These are phyloP conservation scores for Caenorhabditis sulstoni DNA, from an alignment of 2,888 invertebrate species.

Conservation along the genomic window DNA sequence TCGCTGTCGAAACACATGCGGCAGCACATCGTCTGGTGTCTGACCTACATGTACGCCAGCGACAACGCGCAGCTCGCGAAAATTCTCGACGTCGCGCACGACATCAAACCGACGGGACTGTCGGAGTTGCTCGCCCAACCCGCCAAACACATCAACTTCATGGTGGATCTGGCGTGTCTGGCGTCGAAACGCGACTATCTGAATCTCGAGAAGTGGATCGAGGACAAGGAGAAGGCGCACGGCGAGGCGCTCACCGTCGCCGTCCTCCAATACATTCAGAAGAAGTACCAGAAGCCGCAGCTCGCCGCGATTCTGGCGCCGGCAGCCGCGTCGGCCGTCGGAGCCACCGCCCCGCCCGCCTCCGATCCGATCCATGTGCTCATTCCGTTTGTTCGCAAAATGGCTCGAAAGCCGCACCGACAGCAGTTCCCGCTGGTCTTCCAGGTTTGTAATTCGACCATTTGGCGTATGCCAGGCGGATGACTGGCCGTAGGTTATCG, in stretches of 20 bases:
- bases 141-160: constrained; percentile 88
- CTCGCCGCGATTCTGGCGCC: constrained; percentile 26
- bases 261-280: constrained; percentile 64
- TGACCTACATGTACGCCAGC: constrained; percentile 94
- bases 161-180: constrained; percentile 96
- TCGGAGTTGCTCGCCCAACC: constrained; percentile 92
- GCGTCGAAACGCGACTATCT: constrained; percentile 97
- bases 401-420: constrained; percentile 29
- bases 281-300: constrained; percentile 41
- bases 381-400: constrained; percentile 34
- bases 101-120: constrained; percentile 84
- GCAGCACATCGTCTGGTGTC: constrained; percentile 98
- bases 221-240: constrained; percentile 96
- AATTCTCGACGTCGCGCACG: constrained; percentile 87
- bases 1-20: constrained; percentile 81
- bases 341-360: neutral
- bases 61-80: constrained; percentile 86
- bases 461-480: too few species aligned
- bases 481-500: too few species aligned
- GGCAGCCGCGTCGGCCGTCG: neutral
- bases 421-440: constrained; percentile 35
- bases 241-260: constrained; percentile 83
- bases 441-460: constrained; percentile 18
- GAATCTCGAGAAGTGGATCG: constrained; percentile 97
- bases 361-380: constrained; percentile 35